phyloP scores from a whole-genome alignment of 2,888 invertebrate genomes.

The Troides aeacus region DNA sequence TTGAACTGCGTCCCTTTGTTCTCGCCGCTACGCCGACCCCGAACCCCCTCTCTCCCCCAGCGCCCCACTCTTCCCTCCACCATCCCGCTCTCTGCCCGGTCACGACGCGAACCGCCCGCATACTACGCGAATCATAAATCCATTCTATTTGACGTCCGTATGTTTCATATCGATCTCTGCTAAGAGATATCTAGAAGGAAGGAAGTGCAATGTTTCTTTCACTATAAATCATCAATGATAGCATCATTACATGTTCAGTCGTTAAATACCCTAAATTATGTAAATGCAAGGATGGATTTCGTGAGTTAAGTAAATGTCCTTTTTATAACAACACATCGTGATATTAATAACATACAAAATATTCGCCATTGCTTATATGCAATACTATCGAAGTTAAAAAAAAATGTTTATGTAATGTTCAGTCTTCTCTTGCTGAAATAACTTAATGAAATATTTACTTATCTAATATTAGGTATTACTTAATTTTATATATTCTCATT shows the following conservation, averaged over 20 bases:
- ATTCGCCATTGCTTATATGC: too few species aligned
- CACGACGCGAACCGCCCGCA: constrained; percentile 65
- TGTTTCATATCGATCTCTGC: constrained; percentile 72
- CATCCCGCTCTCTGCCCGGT: constrained; percentile 43
- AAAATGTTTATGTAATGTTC: too few species aligned
- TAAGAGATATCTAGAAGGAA: constrained; percentile 68
- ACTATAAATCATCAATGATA: not conserved
- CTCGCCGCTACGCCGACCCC: constrained; percentile 58
- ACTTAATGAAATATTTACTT: too few species aligned
- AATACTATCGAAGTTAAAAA: too few species aligned
- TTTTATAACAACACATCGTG: too few species aligned
- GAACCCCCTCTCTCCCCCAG: constrained; percentile 36
- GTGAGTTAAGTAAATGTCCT: not conserved
- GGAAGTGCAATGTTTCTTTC: constrained; percentile 56
- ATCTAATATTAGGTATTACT: too few species aligned
- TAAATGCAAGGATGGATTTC: not conserved
- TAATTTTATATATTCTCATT: too few species aligned
- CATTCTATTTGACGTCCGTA: constrained; percentile 75
- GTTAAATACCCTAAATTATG: not conserved
- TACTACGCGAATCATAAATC: constrained; percentile 76
- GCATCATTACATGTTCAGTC: not conserved
- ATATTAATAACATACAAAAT: too few species aligned
- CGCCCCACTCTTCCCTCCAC: constrained; percentile 26
- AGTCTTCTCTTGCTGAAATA: too few species aligned
- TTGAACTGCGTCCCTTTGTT: constrained; percentile 76